These are phyloP conservation scores for Trachurus trachurus DNA, from an alignment of 2,797 vertebrate genomes.

Conservation along the genomic window DNA sequence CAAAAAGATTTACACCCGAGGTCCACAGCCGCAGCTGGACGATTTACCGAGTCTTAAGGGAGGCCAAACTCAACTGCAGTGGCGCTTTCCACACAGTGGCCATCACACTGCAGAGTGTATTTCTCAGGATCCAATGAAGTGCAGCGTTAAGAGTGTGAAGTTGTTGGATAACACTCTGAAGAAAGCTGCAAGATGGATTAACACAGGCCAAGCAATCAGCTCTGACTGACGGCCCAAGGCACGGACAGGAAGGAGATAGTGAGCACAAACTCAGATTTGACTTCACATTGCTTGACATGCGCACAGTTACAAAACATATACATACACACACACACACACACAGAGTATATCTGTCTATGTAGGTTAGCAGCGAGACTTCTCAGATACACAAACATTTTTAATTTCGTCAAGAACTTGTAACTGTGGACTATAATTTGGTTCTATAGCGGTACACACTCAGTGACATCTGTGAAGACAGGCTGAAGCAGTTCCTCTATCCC, in stretches of 20 bases:
- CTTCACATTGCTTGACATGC: background rate
- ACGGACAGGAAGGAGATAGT: background rate
- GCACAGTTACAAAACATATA: background rate
- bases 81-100: too few species aligned
- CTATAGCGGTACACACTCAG: background rate
- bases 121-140: too few species aligned
- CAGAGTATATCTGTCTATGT: background rate
- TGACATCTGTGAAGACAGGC: slow-evolving; percentile 17
- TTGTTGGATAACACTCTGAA: too few species aligned
- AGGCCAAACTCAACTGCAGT: background rate
- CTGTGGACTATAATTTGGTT: background rate
- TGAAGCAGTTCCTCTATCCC: slow-evolving; percentile 34
- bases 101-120: too few species aligned
- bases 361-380: background rate
- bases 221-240: too few species aligned
- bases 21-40: background rate
- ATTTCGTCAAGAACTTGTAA: background rate
- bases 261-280: background rate
- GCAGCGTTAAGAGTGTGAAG: too few species aligned
- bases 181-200: too few species aligned
- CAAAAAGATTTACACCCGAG: too few species aligned
- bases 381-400: background rate
- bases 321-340: background rate
- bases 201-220: too few species aligned
- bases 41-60: background rate